Base-by-base conservation (phyloP, 2,888 invertebrate genomes). In the Epirrhoe tristata region DNA sequence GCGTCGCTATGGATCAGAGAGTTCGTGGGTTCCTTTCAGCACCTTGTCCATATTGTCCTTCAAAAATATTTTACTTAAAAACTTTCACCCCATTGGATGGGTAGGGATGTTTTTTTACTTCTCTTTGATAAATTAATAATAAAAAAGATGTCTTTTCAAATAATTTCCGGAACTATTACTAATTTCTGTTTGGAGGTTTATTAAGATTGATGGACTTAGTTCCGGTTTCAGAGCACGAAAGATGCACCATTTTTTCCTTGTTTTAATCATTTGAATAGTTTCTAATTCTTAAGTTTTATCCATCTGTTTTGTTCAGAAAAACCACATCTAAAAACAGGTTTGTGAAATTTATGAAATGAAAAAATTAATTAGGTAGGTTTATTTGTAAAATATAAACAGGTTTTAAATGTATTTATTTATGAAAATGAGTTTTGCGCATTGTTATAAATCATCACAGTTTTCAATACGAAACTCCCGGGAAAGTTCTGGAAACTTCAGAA, bases 401-500 rank as follows among this genome's bases (percentile, higher is more conserved):
- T 24, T 24, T 24, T 24, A 24, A 24, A 24, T 24, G 3, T 24
- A 24, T 24, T 24, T 24, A 24, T 24, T n/a, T n/a, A n/a, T n/a
- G n/a, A 24, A 24, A 24, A 24, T 24, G 24, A 24, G 24, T 24
- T 24, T 24, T 24, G 24, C 24, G 24, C 24, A 24, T 0, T 16
- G 48, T 16, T 14, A 48, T 48, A 48, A 48, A 14, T 48, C 36
- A 24, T 59, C 48, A 34, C 56, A 64, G 53, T 54, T 59, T 62
- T 46, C 51, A 67, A 58, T 63, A 55, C 61, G 51, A 63, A 67
- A 69, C 65, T 69, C 62, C 61, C 60, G 43, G 32, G 16, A 54
- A 66, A 68, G 60, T 57, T 68, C 16, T 5, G n/a, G 7, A 53
- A 72, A 72, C 72, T 72, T 72, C 31, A 36, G 50, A 65, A 60